Conservation (phyloP, 2,888 invertebrate genomes). For the Aleiodes testaceus region DNA sequence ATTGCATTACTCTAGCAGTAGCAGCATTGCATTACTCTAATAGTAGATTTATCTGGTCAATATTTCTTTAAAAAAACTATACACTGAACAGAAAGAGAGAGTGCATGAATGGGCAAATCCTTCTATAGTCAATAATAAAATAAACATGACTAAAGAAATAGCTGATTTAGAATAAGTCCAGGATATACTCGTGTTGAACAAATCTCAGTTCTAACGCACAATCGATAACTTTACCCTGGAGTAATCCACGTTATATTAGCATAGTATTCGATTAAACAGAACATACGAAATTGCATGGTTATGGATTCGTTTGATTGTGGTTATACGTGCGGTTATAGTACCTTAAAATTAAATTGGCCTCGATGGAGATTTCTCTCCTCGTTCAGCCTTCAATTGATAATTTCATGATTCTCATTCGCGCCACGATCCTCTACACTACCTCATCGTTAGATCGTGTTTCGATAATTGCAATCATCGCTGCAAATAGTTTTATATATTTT, state of each 20-base stretch:
- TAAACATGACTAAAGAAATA: constrained; percentile 12
- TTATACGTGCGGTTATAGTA: constrained; percentile 25
- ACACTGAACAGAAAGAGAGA: background rate
- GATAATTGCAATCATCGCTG: constrained; percentile 31
- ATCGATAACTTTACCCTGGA: constrained; percentile 33
- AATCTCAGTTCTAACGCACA: constrained; percentile 29
- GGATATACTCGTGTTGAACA: background rate
- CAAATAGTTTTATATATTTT: background rate
- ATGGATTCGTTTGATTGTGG: constrained; percentile 36
- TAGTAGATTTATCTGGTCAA: background rate
- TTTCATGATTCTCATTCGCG: constrained; percentile 36
- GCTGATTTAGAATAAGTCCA: background rate
- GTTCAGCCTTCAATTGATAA: constrained; percentile 16
- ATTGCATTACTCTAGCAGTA: background rate
- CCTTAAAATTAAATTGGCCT: constrained; percentile 38
- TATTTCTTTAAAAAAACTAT: background rate
- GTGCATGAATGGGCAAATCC: background rate
- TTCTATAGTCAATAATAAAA: constrained; percentile 9
- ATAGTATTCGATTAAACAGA: constrained; percentile 33
- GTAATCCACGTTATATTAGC: constrained; percentile 37
- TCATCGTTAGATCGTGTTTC: constrained; percentile 2
- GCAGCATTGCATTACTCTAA: background rate
- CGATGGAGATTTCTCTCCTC: constrained; percentile 29
- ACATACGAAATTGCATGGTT: constrained; percentile 37
- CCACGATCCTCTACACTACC: constrained; percentile 21